A percentile compares a stretch with the other conserved stretches of the same genome.
Evolutionary conservation across 2,797 vertebrate species (phyloP).

Genomic region (Pantherophis vulpinus): DNA sequence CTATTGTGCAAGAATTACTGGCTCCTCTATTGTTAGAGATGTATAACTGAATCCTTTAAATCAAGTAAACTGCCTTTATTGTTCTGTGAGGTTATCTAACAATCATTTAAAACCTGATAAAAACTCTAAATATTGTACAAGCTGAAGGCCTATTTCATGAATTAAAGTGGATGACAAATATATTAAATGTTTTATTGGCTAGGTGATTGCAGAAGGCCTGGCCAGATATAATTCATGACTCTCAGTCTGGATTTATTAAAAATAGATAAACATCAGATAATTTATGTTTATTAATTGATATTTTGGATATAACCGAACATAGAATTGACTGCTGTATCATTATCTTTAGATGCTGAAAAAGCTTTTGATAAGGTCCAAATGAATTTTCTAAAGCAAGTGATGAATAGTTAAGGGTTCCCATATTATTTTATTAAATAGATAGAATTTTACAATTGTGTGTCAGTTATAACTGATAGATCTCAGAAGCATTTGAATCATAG

Average conservation of each 20-base stretch:
- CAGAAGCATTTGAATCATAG: not conserved
- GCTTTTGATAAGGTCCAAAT: not conserved
- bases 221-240: no score
- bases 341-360: not conserved
- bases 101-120: no score
- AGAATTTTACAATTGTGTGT: not conserved
- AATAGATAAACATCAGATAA: not conserved
- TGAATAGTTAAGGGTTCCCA: not conserved
- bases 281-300: not conserved
- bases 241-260: not conserved
- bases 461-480: not conserved
- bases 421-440: not conserved
- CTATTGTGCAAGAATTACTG: no score
- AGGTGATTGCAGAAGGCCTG: not conserved
- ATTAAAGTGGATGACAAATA: not conserved
- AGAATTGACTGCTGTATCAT: not conserved
- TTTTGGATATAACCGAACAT: not conserved
- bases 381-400: not conserved
- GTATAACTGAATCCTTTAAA: no score
- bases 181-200: not conserved
- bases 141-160: no score
- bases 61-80: no score
- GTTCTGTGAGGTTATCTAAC: no score
- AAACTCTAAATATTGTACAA: no score
- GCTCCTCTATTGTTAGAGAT: no score